These are phyloP conservation scores for Meteorus cinctellus DNA, from an alignment of 2,888 invertebrate genomes.

Conservation along the genomic window DNA sequence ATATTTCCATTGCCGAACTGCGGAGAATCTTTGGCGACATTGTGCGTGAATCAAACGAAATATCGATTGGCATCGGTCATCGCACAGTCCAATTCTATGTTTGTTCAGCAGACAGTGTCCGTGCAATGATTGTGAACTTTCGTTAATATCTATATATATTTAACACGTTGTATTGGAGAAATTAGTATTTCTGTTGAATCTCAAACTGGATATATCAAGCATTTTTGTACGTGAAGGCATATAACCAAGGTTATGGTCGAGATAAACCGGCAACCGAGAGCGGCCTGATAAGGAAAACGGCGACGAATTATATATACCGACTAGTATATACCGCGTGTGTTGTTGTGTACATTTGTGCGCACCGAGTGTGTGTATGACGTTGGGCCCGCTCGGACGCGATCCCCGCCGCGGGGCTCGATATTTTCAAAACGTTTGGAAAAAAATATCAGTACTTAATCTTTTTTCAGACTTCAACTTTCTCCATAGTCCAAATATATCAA, in stretches of 20 bases:
- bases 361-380: constrained; percentile 57
- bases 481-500: too few relatives aligned
- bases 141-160: neutral
- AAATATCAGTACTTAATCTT: neutral
- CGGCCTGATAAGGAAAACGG: constrained; percentile 57
- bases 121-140: neutral
- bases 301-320: constrained; percentile 24
- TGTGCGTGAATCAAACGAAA: constrained; percentile 32
- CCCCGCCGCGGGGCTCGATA: constrained; percentile 49
- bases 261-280: constrained; percentile 64
- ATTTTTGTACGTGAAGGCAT: constrained; percentile 21
- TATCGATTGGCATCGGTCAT: constrained; percentile 14
- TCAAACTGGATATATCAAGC: constrained; percentile 12
- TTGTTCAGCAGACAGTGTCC: neutral
- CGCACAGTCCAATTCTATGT: neutral
- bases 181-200: constrained; percentile 16
- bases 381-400: constrained; percentile 56
- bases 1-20: constrained; percentile 49
- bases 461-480: neutral
- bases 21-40: constrained; percentile 43
- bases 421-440: neutral
- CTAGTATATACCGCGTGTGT: constrained; percentile 23
- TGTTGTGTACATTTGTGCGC: constrained; percentile 3
- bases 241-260: constrained; percentile 68
- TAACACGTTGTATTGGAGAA: neutral